These are phyloP conservation scores for Daptonema setosum DNA, from an alignment of 2,888 invertebrate genomes.

Conservation along the genomic window DNA sequence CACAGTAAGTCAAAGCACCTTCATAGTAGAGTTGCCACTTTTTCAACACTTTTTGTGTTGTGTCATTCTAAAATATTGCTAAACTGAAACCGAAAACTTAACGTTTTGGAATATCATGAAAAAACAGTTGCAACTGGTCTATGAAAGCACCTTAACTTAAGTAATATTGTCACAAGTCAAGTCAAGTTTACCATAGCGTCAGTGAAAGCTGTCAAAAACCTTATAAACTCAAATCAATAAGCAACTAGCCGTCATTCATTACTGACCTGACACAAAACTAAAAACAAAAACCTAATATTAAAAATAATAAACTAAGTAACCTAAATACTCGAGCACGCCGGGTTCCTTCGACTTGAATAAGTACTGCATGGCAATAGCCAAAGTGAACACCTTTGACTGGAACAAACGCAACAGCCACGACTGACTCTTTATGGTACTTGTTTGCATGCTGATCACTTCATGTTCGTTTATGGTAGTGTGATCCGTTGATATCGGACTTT, in stretches of 20 bases:
- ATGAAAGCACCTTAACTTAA: too few species aligned
- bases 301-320: slow-evolving; percentile 34
- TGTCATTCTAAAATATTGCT: neutral
- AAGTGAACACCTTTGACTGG: slow-evolving; percentile 89
- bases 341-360: slow-evolving; percentile 92
- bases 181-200: too few species aligned
- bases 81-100: neutral
- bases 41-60: neutral
- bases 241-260: too few species aligned
- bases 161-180: too few species aligned
- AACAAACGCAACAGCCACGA: slow-evolving; percentile 53
- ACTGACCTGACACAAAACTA: too few species aligned
- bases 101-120: neutral
- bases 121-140: neutral
- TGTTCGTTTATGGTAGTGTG: neutral
- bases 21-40: neutral
- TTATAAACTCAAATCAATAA: too few species aligned
- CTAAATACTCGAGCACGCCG: slow-evolving; percentile 87
- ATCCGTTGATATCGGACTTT: too few species aligned
- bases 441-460: neutral
- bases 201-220: too few species aligned
- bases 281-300: neutral
- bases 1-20: too few species aligned
- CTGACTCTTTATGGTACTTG: neutral
- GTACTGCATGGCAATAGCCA: slow-evolving; percentile 93